Conservation (phyloP, 2,797 vertebrate genomes). For the Apogon hyalosoma region DNA sequence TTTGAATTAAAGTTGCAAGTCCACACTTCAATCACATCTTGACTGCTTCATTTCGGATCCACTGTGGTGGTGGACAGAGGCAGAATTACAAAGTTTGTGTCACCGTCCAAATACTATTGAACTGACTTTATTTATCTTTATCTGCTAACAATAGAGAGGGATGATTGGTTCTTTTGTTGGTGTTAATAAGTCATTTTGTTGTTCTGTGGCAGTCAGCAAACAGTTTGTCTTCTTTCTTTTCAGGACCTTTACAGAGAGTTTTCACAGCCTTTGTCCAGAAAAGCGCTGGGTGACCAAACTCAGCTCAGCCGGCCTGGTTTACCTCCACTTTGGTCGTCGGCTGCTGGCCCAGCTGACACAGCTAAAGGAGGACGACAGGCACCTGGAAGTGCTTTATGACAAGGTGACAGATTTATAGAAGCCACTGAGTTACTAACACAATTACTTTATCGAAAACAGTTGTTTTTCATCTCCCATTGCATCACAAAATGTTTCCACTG, state of each 20-base stretch:
- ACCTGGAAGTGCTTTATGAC: constrained; percentile 87
- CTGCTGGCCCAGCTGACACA: constrained; percentile 86
- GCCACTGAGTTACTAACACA: constrained; percentile 11
- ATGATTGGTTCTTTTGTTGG: background rate
- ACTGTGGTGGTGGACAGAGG: too few species aligned
- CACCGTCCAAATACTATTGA: too few species aligned
- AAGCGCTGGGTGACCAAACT: constrained; percentile 94
- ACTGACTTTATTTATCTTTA: too few species aligned
- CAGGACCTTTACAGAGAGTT: constrained; percentile 90
- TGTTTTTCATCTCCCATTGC: background rate
- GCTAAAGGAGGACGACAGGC: constrained; percentile 80
- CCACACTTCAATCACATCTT: too few species aligned
- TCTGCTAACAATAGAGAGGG: too few species aligned
- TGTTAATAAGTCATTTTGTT: background rate
- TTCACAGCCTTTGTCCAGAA: constrained; percentile 88
- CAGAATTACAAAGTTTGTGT: too few species aligned
- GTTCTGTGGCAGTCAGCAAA: background rate
- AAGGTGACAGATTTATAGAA: constrained; percentile 81
- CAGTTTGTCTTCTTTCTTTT: background rate
- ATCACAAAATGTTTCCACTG: background rate
- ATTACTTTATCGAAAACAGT: constrained; percentile 7
- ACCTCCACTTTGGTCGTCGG: constrained; percentile 90
- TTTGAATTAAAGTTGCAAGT: too few species aligned
- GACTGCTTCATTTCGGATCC: too few species aligned
- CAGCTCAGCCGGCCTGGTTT: constrained; percentile 95